phyloP scores from a whole-genome alignment of 1,140 invertebrate species.

The Heterodera schachtii region DNA sequence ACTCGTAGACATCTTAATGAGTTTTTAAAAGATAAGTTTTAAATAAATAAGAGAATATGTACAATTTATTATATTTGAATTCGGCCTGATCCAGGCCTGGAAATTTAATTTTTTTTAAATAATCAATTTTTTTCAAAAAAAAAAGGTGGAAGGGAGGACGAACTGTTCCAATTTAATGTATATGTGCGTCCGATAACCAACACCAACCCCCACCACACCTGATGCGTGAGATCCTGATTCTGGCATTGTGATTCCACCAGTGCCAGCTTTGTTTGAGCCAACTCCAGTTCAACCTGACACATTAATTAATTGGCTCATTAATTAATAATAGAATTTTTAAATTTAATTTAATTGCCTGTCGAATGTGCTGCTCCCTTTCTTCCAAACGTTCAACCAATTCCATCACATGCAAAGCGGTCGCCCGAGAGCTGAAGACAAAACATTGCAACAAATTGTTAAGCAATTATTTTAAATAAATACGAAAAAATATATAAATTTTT shows the following conservation, averaged over 20 bases:
- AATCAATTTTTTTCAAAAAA: no score
- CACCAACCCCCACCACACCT: constrained; percentile 49
- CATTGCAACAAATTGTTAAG: no score
- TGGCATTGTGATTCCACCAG: constrained; percentile 94
- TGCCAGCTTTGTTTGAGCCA: constrained; percentile 92
- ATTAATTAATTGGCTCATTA: neutral
- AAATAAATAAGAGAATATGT: neutral
- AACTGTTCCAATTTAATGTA: no score
- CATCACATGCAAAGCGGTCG: constrained; percentile 22
- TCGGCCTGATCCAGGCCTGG: no score
- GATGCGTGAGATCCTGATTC: constrained; percentile 76
- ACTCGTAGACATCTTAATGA: neutral
- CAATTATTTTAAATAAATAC: no score
- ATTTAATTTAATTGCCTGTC: constrained; percentile 25
- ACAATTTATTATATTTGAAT: neutral
- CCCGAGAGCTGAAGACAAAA: neutral
- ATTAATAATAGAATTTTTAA: neutral
- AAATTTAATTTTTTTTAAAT: no score
- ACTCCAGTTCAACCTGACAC: constrained; percentile 80
- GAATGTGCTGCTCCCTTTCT: constrained; percentile 56
- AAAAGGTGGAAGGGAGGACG: no score
- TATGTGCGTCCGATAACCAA: neutral
- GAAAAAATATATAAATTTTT: no score
- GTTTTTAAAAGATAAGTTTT: neutral
- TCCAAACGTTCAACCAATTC: constrained; percentile 54